phyloP scores from a whole-genome alignment of 2,888 invertebrate species.

The Diaprepes abbreviatus region DNA sequence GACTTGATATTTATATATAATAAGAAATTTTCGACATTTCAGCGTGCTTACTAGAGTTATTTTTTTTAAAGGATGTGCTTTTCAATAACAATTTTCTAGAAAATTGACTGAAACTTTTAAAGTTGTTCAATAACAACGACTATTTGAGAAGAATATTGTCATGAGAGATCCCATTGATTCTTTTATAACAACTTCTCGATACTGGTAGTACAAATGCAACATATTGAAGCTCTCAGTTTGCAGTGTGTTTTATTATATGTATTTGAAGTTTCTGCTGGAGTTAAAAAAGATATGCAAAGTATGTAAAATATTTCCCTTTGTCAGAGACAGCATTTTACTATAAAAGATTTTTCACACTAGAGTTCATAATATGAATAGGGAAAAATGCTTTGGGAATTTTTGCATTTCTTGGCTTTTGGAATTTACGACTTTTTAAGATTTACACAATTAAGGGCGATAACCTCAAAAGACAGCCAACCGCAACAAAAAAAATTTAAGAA shows the following conservation, averaged over 20 bases:
- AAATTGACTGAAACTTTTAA: conserved; percentile 25
- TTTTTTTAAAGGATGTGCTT: too few species aligned
- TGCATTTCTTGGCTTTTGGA: conserved; percentile 21
- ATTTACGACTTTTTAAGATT: conserved; percentile 20
- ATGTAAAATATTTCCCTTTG: conserved; percentile 46
- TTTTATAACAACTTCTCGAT: conserved; percentile 24
- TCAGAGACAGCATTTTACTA: conserved; percentile 30
- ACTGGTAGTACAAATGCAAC: conserved; percentile 19
- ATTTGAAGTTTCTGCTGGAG: conserved; percentile 26
- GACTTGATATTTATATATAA: too few species aligned
- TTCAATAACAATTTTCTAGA: conserved; percentile 16
- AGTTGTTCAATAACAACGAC: conserved; percentile 11
- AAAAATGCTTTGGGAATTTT: conserved; percentile 32
- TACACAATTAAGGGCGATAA: too few species aligned
- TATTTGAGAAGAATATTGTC: conserved; percentile 17
- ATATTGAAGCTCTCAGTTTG: conserved; percentile 39
- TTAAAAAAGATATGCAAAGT: conserved; percentile 43
- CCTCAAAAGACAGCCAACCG: too few species aligned
- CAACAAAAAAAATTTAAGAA: too few species aligned
- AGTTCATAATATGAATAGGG: conserved; percentile 34
- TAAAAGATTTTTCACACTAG: conserved; percentile 43
- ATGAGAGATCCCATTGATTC: conserved; percentile 7
- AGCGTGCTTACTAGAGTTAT: too few species aligned
- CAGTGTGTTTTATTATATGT: conserved; percentile 33
- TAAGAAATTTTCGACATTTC: too few species aligned